A percentile compares a stretch with the other conserved stretches of the same genome.
phyloP scores from a whole-genome alignment of 2,888 invertebrate species.

The Petrolisthes cinctipes region DNA sequence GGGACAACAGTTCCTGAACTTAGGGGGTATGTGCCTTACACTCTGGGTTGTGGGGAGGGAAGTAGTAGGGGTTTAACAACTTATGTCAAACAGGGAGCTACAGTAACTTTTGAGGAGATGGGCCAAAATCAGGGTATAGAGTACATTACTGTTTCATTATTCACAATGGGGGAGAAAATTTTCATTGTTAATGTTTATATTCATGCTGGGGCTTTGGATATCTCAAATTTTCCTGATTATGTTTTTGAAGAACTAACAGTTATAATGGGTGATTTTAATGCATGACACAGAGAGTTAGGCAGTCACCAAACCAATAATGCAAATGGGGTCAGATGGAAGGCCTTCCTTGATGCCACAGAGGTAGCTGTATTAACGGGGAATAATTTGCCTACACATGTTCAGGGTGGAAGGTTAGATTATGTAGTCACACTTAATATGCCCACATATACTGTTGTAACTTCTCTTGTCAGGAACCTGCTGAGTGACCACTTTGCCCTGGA shows the following conservation, averaged over 20 bases:
- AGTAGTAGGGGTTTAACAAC: neutral
- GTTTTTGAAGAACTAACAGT: neutral
- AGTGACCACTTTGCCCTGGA: neutral
- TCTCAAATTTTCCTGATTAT: too few relatives aligned
- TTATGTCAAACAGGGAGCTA: neutral
- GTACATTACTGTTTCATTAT: neutral
- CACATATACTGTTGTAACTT: too few relatives aligned
- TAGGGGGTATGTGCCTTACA: neutral
- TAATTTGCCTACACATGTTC: neutral
- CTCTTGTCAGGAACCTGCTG: neutral
- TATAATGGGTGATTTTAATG: neutral
- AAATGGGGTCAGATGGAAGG: too few relatives aligned
- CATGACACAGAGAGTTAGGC: too few relatives aligned
- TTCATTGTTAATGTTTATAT: conserved; percentile 1
- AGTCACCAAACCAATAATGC: too few relatives aligned
- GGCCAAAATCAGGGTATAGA: neutral
- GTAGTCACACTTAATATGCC: neutral
- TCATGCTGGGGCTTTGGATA: neutral
- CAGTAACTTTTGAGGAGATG: neutral
- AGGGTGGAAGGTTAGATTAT: conserved; percentile 13
- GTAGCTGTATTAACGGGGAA: neutral
- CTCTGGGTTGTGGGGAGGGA: neutral
- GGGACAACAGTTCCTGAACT: neutral
- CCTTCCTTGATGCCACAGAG: too few relatives aligned
- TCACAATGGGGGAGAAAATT: neutral